phyloP scores from a whole-genome alignment of 2,797 vertebrate species.

The Falco columbarius region DNA sequence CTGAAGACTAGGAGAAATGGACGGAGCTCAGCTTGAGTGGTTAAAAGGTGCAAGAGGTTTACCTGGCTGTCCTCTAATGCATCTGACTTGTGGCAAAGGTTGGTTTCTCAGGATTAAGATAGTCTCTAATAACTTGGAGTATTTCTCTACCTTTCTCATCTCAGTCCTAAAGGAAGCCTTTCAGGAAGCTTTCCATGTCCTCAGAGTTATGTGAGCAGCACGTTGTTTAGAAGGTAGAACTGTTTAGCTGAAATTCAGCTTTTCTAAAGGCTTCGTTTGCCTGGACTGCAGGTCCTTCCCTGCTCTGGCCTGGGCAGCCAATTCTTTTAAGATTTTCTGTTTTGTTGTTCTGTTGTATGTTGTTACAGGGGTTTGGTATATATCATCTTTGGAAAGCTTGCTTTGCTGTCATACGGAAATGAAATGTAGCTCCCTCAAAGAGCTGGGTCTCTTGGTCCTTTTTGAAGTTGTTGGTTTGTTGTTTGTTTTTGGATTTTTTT shows the following conservation, averaged over 20 bases:
- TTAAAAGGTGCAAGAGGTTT: background rate
- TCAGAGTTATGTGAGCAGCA: background rate
- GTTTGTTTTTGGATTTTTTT: background rate
- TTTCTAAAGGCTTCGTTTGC: background rate
- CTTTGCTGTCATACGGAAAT: background rate
- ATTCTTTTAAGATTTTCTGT: background rate
- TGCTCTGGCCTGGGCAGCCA: background rate
- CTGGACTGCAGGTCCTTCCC: background rate
- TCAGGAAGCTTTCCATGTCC: background rate
- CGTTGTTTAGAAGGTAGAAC: background rate
- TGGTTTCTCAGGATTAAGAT: background rate
- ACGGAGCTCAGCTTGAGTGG: background rate
- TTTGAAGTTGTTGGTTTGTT: background rate
- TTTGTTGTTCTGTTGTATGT: background rate
- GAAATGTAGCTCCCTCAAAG: background rate
- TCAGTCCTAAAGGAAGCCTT: background rate
- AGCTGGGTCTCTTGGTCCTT: background rate
- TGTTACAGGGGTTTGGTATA: background rate
- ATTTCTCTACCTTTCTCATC: background rate
- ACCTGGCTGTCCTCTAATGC: background rate
- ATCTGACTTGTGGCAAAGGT: accelerated
- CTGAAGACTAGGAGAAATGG: background rate
- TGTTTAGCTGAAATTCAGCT: background rate
- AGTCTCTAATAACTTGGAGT: background rate
- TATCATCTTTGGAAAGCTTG: background rate